Base-by-base conservation (phyloP, 2,888 invertebrate species). In the Lithosia quadra region DNA sequence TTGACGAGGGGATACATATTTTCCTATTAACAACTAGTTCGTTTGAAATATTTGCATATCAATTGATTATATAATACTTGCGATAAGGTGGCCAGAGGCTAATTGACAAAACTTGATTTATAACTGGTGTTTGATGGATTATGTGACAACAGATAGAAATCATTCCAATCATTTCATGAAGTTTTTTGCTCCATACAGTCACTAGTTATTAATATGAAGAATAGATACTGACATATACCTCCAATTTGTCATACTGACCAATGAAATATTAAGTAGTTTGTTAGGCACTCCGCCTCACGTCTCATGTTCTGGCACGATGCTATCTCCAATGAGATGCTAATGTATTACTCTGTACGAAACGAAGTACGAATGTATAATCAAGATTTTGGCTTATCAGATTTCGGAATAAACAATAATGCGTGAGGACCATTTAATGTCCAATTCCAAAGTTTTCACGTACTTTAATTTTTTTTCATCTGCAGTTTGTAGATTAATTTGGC, bases 331-430 rank as follows among this genome's bases (percentile, higher is more conserved):
- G 88, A 89, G 90, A 92, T 91, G 91, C 86, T 94, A 93, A 93
- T 93, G 92, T 92, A 91, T 92, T 90, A 90, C 87, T 93, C 94
- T 93, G 95, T 94, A 93, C 88, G 88, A 72, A 80, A 90, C 87
- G 93, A 94, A 94, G 95, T 94, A 93, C 88, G 89, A 71, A 80
- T 80, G 75, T 74, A 81, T 81, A 83, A 13, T 86, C 82, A 86
- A 82, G 77, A 84, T 82, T 82, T 82, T 72, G 78, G 78, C 85
- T 88, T 90, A 91, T 91, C 90, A 84, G 85, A 90, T 93, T 89
- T 88, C 90, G 81, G 83, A 88, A 89, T 89, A 87, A 87, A 87
- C 88, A 88, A 15, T 74, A 78, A 80, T 83, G 85, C 86, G 81
- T 82, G 82, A 86, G 83, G 79, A 67, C 72, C 78, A 53, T 75